Evolutionary conservation across 2,797 vertebrate genomes (phyloP).

Genomic region (Pipistrellus pipistrellus): DNA sequence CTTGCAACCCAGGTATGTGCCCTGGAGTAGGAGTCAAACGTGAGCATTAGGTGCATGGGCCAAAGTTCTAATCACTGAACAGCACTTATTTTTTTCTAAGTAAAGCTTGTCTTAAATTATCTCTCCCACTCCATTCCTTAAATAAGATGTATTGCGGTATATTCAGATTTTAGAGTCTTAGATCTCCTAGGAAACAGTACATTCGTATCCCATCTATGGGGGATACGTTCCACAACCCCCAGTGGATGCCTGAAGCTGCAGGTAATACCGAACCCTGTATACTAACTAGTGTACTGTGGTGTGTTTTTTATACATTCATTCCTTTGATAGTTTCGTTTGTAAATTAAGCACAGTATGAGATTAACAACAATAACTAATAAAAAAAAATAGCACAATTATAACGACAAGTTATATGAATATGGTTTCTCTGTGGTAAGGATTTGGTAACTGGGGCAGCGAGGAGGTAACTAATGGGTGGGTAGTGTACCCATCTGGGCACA

Average conservation of each 20-base stretch:
- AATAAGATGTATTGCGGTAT: slow-evolving; percentile 44
- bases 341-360: not conserved
- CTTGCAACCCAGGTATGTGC: too few relatives aligned
- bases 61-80: too few relatives aligned
- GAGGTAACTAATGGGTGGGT: too few relatives aligned
- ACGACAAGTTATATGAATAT: not conserved
- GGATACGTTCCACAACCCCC: not conserved
- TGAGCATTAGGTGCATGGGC: too few relatives aligned
- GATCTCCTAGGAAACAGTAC: slow-evolving; percentile 45
- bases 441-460: not conserved
- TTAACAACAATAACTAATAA: not conserved
- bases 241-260: not conserved
- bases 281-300: too few relatives aligned
- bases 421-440: not conserved
- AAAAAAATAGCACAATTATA: not conserved
- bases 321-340: not conserved
- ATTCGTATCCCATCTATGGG: not conserved
- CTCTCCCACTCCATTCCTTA: slow-evolving; percentile 43
- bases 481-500: too few relatives aligned
- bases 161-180: slow-evolving; percentile 50
- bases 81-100: not conserved
- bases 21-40: too few relatives aligned
- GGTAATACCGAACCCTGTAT: not conserved
- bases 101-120: slow-evolving; percentile 19
- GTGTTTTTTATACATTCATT: not conserved